Conservation (phyloP, 2,888 invertebrate species). For the Watsonalla binaria region DNA sequence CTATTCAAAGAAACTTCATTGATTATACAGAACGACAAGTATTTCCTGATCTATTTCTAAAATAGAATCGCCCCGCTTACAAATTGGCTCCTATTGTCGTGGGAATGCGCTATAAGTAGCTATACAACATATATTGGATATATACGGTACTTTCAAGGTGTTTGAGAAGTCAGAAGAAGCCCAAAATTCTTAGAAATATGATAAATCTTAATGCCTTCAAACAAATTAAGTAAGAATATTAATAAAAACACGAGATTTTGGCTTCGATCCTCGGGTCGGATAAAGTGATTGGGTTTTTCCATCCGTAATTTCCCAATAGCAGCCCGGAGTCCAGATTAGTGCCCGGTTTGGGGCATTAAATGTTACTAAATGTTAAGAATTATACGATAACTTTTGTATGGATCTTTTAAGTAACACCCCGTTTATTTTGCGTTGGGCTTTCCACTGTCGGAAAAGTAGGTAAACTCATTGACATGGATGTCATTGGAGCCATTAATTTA, state of each 20-base stretch:
- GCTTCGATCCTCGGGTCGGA: too few species aligned
- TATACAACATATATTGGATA: neutral
- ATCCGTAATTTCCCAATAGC: too few species aligned
- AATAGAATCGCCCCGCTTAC: conserved; percentile 25
- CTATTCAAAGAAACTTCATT: neutral
- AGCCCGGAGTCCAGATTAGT: too few species aligned
- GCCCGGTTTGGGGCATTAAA: too few species aligned
- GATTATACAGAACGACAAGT: neutral
- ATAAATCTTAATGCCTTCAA: too few species aligned
- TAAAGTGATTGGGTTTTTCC: too few species aligned
- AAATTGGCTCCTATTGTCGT: conserved; percentile 41
- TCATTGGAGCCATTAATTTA: neutral
- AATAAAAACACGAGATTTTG: too few species aligned
- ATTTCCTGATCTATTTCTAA: conserved; percentile 29
- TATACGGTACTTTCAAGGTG: neutral
- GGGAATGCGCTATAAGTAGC: conserved; percentile 23
- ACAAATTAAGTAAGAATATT: too few species aligned
- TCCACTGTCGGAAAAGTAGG: neutral
- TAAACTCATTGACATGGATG: too few species aligned
- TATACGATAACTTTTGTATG: too few species aligned
- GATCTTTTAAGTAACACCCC: too few species aligned
- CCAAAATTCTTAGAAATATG: neutral
- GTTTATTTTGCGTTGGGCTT: neutral
- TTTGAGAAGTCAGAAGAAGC: conserved; percentile 3
- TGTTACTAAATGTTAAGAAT: too few species aligned